Evolutionary conservation across 1,140 invertebrate genomes (phyloP).

Genomic region (Zaprionus camerounensis): DNA sequence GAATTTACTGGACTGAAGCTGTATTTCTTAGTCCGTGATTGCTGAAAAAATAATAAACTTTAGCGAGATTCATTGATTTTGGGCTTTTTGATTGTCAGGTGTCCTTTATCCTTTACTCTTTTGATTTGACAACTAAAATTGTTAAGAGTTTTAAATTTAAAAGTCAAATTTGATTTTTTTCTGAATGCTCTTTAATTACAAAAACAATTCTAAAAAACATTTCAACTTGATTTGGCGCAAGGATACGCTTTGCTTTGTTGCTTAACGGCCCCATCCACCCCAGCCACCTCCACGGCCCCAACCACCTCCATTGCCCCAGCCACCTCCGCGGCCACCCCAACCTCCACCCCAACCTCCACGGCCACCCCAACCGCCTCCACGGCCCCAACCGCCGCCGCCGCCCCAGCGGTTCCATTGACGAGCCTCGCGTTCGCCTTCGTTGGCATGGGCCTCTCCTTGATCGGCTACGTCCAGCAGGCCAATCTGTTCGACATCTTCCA

Average conservation of each 20-base stretch:
- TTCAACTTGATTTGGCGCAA: neutral
- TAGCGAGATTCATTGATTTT: too few species aligned
- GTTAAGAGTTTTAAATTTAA: neutral
- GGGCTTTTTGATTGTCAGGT: neutral
- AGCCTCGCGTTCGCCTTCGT: conserved; percentile 34
- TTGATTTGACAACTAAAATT: neutral
- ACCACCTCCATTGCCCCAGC: conserved; percentile 21
- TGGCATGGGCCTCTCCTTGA: conserved; percentile 51
- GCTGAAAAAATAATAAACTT: neutral
- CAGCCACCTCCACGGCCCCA: conserved; percentile 19
- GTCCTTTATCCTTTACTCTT: neutral
- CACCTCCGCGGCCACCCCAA: conserved; percentile 22
- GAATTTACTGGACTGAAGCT: too few species aligned
- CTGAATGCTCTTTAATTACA: conserved; percentile 47
- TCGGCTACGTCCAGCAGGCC: conserved; percentile 51
- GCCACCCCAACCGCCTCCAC: conserved; percentile 29
- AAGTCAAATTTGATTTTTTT: conserved; percentile 21
- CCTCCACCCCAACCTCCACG: conserved; percentile 25
- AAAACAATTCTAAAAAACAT: neutral
- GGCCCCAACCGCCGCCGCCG: conserved; percentile 10
- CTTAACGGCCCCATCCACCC: conserved; percentile 15
- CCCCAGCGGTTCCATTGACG: conserved; percentile 29
- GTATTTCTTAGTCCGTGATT: neutral
- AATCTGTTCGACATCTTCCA: conserved; percentile 2
- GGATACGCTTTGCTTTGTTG: neutral